Base-by-base conservation (phyloP, 2,113 vertebrate genomes). In the Emydocephalus ijimae region DNA sequence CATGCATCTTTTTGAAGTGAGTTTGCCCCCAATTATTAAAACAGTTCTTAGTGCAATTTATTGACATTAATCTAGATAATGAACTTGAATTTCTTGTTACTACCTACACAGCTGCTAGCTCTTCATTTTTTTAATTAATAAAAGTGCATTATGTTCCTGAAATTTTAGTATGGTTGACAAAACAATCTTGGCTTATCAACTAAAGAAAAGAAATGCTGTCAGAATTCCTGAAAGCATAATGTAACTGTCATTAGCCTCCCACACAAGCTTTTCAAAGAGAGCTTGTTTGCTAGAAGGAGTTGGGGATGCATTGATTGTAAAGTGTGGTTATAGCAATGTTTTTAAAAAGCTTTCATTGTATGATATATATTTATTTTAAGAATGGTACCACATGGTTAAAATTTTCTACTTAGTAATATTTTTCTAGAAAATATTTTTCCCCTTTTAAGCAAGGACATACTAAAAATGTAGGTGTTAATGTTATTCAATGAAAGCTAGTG, bases 381-480 rank as follows among this genome's bases (percentile, higher is more conserved):
- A 59, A 52, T 89, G 90, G 10, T 43, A 92, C 92, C 95, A 88
- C 74, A 85, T 94, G 57, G 91, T 57, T 89, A 96, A 90, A 96
- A 95, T 81, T 94, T 93, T 88, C 87, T 89, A 64, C 88, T 91
- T 52, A 92, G 69, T 93, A 93, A 81, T 61, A 95, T 54, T 69
- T 93, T 34, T 45, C 3, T 50, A 91, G 85, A 95, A 95, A 85
- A 0, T 90, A 11, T 39, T 87, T 59, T 94, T 91, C 20, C 18
- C 95, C 96, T 91, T 92, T 93, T 91, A 54, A 43, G n/a, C 52
- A 94, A 93, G 91, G 56, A 94, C 86, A 90, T 94, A 94, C 93
- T 64, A 96, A 59, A 93, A 94, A 96, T 92, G 94, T 96, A 96
- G 94, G 90, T 95, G 93, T 94, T 93, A 96, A 54, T 85, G 57